These are phyloP conservation scores for Drosophila kohkoa DNA, from an alignment of 1,140 invertebrate species.

Conservation along the genomic window DNA sequence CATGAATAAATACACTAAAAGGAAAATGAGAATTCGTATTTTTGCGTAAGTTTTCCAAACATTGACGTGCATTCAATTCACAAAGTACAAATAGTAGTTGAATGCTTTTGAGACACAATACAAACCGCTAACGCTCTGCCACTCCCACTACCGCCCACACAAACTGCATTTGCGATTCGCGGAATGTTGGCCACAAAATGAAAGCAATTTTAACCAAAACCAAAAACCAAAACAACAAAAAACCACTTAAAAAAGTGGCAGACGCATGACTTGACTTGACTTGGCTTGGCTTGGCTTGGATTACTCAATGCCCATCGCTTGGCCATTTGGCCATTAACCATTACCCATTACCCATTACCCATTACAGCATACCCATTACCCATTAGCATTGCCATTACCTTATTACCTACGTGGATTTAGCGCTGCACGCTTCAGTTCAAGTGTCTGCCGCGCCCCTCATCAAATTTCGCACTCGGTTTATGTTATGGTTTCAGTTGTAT, in stretches of 20 bases:
- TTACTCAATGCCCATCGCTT: conserved; percentile 10
- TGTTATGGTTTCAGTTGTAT: conserved; percentile 20
- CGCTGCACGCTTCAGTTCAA: conserved; percentile 47
- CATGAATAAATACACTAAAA: not conserved
- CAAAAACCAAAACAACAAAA: too few species aligned
- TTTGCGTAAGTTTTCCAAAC: not conserved
- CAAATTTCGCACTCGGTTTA: conserved; percentile 48
- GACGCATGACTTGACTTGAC: conserved; percentile 39
- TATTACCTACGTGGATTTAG: conserved; percentile 41
- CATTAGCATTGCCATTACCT: conserved; percentile 46
- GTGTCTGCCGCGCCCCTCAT: conserved; percentile 44
- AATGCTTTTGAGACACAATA: conserved; percentile 3
- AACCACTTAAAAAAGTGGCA: conserved; percentile 42
- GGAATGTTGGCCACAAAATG: conserved; percentile 36
- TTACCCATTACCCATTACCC: conserved; percentile 38
- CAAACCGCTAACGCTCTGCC: not conserved
- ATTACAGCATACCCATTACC: conserved; percentile 37
- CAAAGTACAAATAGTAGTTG: not conserved
- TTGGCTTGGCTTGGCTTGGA: conserved; percentile 5
- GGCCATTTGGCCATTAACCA: conserved; percentile 30
- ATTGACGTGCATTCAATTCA: not conserved
- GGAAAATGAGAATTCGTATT: not conserved
- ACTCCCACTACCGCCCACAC: not conserved
- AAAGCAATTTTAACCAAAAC: conserved; percentile 24
- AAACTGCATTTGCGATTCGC: conserved; percentile 30